These are phyloP conservation scores for Platerodrilus igneus DNA, from an alignment of 2,888 invertebrate genomes.

Conservation along the genomic window DNA sequence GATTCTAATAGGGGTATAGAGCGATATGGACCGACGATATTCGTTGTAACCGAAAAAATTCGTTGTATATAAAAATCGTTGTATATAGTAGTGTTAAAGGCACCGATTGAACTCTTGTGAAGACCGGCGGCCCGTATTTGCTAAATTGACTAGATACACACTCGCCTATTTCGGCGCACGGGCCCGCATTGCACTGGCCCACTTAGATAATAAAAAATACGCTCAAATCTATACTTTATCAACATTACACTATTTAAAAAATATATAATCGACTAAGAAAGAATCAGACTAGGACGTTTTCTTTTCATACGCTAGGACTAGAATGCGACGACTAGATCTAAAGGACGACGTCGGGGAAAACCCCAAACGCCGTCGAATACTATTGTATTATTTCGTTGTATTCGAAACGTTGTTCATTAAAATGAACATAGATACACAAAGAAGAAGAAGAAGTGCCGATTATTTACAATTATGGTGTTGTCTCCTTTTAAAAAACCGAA, in stretches of 20 bases:
- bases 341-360: too few species aligned
- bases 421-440: constrained; percentile 35
- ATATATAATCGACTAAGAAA: constrained; percentile 23
- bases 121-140: constrained; percentile 36
- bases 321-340: constrained; percentile 42
- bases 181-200: constrained; percentile 46
- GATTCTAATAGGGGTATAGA: too few species aligned
- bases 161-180: constrained; percentile 45
- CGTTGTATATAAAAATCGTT: too few species aligned
- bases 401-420: constrained; percentile 47
- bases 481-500: too few species aligned
- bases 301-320: constrained; percentile 37
- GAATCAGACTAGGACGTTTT: constrained; percentile 43
- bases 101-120: constrained; percentile 23
- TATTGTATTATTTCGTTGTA: constrained; percentile 49
- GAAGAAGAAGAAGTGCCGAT: too few species aligned
- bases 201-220: too few species aligned
- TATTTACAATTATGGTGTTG: constrained; percentile 40
- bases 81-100: too few species aligned
- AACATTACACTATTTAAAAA: constrained; percentile 15
- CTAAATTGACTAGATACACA: constrained; percentile 49
- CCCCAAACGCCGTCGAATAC: too few species aligned
- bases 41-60: too few species aligned
- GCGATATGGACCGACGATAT: too few species aligned
- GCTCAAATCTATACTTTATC: too few species aligned